phyloP scores from a whole-genome alignment of 2,113 vertebrate species.

The Lophochroa leadbeateri region DNA sequence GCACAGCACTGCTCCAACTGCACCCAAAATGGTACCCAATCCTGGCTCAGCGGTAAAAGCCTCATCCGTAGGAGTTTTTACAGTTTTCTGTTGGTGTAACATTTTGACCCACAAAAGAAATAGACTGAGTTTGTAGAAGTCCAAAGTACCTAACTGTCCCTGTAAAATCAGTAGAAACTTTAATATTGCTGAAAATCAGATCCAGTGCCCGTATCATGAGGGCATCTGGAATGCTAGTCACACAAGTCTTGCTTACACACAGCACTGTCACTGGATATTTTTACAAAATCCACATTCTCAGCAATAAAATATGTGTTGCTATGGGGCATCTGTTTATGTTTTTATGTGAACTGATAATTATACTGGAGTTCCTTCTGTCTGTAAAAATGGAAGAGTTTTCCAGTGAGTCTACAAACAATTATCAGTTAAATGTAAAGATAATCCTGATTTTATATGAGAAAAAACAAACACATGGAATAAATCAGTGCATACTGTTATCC shows the following conservation, averaged over 20 bases:
- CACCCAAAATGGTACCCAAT: not conserved
- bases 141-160: not conserved
- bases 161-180: not conserved
- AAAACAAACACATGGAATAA: not conserved
- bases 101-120: not conserved
- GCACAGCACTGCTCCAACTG: rapidly evolving
- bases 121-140: not conserved
- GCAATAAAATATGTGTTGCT: constrained; percentile 56
- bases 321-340: constrained; percentile 64
- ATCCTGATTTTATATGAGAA: not conserved
- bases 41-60: not conserved
- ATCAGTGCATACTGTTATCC: not conserved
- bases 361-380: constrained; percentile 28
- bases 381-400: not conserved
- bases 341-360: constrained; percentile 53
- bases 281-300: constrained; percentile 54
- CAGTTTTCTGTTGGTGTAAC: not conserved
- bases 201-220: not conserved
- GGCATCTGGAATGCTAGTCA: constrained; percentile 52
- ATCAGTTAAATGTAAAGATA: not conserved
- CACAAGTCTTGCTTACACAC: constrained; percentile 12
- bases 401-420: not conserved
- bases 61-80: not conserved
- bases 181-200: not conserved
- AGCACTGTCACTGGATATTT: constrained; percentile 8